Evolutionary conservation across 1,140 invertebrate genomes (phyloP).

Genomic region (Pararge aegeria): DNA sequence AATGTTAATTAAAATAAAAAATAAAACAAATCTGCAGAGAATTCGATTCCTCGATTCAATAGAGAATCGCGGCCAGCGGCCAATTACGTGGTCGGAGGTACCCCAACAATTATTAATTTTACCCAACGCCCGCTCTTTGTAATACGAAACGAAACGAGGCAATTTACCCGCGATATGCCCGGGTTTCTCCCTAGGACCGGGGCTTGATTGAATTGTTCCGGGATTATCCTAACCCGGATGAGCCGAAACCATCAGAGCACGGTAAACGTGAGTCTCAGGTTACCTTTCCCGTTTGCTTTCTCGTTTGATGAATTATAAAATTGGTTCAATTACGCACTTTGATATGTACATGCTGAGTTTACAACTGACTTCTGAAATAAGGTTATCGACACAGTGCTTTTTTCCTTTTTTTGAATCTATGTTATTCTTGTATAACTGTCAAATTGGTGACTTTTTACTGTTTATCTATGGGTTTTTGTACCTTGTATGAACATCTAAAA

Average conservation of each 20-base stretch:
- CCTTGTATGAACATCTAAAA: no score
- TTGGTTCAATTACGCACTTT: not conserved
- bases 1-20: not conserved
- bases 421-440: no score
- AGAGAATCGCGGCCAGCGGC: conserved; percentile 27
- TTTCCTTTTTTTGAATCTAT: no score
- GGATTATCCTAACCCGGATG: conserved; percentile 21
- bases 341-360: no score
- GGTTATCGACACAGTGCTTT: no score
- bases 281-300: not conserved
- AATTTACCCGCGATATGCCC: conserved; percentile 27
- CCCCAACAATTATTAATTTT: conserved; percentile 48
- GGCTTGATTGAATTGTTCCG: conserved; percentile 47
- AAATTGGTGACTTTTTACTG: no score
- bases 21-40: not conserved
- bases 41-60: conserved; percentile 10
- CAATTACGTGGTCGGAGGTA: conserved; percentile 32
- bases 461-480: no score
- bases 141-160: conserved; percentile 30
- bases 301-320: not conserved
- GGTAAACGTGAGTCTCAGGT: not conserved
- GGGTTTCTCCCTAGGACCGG: conserved; percentile 19
- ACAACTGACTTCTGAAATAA: no score
- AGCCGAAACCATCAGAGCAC: conserved; percentile 4
- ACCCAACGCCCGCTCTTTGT: conserved; percentile 30